Conservation (phyloP, 2,888 invertebrate genomes). For the Chrysodeixis includens region DNA sequence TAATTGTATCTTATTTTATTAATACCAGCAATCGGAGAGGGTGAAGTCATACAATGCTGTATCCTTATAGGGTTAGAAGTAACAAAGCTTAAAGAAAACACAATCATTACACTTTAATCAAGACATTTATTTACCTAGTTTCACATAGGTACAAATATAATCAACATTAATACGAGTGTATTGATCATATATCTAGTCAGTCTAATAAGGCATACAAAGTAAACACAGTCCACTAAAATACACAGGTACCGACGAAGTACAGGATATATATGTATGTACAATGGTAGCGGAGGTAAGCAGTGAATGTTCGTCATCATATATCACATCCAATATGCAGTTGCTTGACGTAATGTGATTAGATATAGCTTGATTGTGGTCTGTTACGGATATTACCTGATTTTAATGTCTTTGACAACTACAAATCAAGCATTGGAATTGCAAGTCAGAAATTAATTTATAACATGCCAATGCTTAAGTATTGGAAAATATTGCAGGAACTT, state of each 20-base stretch:
- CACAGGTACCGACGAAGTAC: conserved; percentile 57
- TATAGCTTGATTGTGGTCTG: conserved; percentile 19
- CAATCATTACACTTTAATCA: conserved; percentile 27
- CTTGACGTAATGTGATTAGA: conserved; percentile 28
- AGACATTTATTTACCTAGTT: conserved; percentile 45
- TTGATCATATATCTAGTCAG: conserved; percentile 60
- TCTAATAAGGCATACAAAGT: conserved; percentile 63
- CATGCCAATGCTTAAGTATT: background rate
- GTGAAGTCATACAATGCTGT: too few relatives aligned
- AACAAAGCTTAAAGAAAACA: conserved; percentile 33
- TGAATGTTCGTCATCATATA: conserved; percentile 13
- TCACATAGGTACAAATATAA: conserved; percentile 37
- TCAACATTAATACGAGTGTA: conserved; percentile 42
- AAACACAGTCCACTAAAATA: conserved; percentile 50
- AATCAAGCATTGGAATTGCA: background rate
- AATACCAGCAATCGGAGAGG: too few relatives aligned
- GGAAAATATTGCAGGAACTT: background rate
- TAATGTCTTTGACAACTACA: conserved; percentile 18
- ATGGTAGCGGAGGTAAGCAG: conserved; percentile 24
- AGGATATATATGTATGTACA: conserved; percentile 34
- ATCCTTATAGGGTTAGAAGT: too few relatives aligned
- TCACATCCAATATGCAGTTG: conserved; percentile 30
- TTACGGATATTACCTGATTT: conserved; percentile 11
- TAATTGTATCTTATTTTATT: background rate
- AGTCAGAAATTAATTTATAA: conserved; percentile 1